phyloP scores from a whole-genome alignment of 1,140 invertebrate genomes.

The Cheumatopsyche charites region DNA sequence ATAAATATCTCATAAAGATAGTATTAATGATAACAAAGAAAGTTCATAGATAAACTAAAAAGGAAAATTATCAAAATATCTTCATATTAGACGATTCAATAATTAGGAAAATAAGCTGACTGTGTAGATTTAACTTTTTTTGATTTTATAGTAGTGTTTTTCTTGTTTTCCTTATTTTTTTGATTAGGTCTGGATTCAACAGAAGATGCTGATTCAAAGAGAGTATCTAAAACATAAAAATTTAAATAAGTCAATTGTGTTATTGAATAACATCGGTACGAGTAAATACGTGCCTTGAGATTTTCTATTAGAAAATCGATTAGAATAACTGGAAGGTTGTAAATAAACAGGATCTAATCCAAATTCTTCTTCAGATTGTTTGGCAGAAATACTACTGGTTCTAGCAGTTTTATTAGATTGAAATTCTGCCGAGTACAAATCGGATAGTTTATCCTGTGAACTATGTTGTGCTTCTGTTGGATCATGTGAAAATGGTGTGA shows the following conservation, averaged over 20 bases:
- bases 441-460: constrained; percentile 50
- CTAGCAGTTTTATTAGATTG: constrained; percentile 2
- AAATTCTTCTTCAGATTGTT: constrained; percentile 23
- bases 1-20: too few relatives aligned
- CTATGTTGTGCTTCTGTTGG: too few relatives aligned
- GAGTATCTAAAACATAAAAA: background rate
- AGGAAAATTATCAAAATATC: too few relatives aligned
- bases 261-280: background rate
- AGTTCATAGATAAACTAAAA: too few relatives aligned
- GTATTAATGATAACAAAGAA: too few relatives aligned
- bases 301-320: constrained; percentile 33
- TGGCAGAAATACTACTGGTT: background rate
- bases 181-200: too few relatives aligned
- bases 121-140: constrained; percentile 47
- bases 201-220: too few relatives aligned
- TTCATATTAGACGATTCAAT: constrained; percentile 23
- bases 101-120: constrained; percentile 59
- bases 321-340: constrained; percentile 50
- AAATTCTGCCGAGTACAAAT: constrained; percentile 54
- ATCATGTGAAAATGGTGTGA: too few relatives aligned
- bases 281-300: constrained; percentile 43
- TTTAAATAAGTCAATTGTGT: background rate
- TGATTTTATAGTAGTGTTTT: background rate
- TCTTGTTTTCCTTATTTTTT: background rate
- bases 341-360: constrained; percentile 58